Evolutionary conservation across 2,888 invertebrate species (phyloP).

Genomic region (Oscheius sp.): DNA sequence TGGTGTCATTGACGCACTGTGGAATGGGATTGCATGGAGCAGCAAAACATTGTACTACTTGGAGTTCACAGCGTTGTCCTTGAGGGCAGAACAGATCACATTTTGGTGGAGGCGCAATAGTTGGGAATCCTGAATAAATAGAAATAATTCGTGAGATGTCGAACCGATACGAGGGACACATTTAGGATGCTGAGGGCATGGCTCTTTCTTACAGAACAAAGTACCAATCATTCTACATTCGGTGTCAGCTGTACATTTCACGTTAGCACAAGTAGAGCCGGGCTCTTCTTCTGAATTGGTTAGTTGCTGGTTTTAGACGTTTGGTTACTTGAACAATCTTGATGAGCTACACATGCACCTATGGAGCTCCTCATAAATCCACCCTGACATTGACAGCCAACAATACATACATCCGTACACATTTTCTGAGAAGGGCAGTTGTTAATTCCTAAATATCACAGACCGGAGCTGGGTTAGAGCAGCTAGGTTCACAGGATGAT

Average conservation of each 20-base stretch:
- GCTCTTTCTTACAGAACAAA: background rate
- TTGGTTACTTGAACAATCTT: constrained; percentile 1
- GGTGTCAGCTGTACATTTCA: constrained; percentile 4
- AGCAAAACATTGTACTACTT: background rate
- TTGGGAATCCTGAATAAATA: background rate
- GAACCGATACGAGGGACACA: constrained; percentile 14
- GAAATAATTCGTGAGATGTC: background rate
- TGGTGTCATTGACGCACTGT: background rate
- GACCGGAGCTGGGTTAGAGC: constrained; percentile 17
- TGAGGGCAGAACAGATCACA: background rate
- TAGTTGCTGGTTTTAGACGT: background rate
- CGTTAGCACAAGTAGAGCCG: constrained; percentile 18
- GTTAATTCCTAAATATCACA: background rate
- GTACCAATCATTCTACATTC: constrained; percentile 31
- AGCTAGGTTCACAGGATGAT: constrained; percentile 26
- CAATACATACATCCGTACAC: constrained; percentile 16
- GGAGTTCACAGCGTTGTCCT: constrained; percentile 4
- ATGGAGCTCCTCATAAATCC: background rate
- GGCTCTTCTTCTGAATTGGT: background rate
- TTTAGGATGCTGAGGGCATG: constrained; percentile 14
- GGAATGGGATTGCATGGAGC: constrained; percentile 31
- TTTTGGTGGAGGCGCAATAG: background rate
- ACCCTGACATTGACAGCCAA: constrained; percentile 21
- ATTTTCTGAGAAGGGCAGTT: background rate
- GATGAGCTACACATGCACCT: background rate